Base-by-base conservation (phyloP, 1,140 invertebrate species). In the Zaprionus tsacasi region DNA sequence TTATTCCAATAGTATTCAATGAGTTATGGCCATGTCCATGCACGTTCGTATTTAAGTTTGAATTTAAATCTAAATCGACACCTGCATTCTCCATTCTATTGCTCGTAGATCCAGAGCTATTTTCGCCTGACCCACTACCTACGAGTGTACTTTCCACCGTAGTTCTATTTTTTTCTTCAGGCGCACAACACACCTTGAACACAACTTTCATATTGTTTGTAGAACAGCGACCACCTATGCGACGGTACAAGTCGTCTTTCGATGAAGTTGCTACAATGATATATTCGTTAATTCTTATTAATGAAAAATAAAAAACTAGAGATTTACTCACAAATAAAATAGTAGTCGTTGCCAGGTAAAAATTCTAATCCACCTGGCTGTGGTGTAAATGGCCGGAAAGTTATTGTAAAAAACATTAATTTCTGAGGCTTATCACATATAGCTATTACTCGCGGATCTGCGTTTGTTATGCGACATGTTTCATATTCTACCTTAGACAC, bases 401-500 rank as follows among this genome's bases (percentile, higher is more conserved):
- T 98, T 92, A 99, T 98, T 61, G 98, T 98, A 94, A 98, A 98
- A 94, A 98, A 98, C 96, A 98, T 97, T 87, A 97, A 94, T 93
- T 97, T 98, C 93, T 97, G 95, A 63, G 98, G 98, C 92, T 98
- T 98, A 95, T 99, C 97, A 95, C 98, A 99, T 92, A 98, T 96
- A 73, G 98, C 98, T 93, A 99, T 98, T 86, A 98, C 97, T 75
- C 97, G 94, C 38, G 98, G 97, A 94, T 96, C 97, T 17, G 97
- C 96, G 94, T 98, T 98, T 54, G 97, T 98, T 94, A 99, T 98
- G 85, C 97, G 95, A 94, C 98, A 99, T 79, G 97, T 98, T 93
- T 98, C 97, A 91, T 98, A 98, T 92, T 98, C 98, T 92, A 98
- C 97, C 94, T 98, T 98, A 72, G 97, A 98, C 82, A 98, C 98